Evolutionary conservation across 2,113 vertebrate genomes (phyloP).

Genomic region (Gadus macrocephalus): DNA sequence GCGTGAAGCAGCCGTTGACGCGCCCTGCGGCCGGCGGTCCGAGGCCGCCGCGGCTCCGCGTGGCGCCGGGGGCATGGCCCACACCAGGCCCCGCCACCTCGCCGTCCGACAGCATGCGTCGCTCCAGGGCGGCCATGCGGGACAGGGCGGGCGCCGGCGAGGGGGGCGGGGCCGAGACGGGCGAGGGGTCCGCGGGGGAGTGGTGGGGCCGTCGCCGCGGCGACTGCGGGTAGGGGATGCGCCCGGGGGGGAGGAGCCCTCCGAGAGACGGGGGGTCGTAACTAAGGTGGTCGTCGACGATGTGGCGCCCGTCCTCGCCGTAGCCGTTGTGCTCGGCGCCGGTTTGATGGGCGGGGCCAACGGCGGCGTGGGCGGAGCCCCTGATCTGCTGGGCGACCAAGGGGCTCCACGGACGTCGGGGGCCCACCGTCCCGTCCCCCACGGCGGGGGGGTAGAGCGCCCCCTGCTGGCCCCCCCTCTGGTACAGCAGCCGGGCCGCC

Average conservation of each 20-base stretch:
- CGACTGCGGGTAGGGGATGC: slow-evolving; percentile 51
- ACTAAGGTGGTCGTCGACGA: slow-evolving; percentile 27
- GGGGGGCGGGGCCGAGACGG: slow-evolving; percentile 68
- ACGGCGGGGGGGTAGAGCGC: slow-evolving; percentile 74
- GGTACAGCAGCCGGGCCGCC: slow-evolving; percentile 69
- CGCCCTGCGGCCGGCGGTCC: slow-evolving; percentile 41
- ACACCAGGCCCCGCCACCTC: slow-evolving; percentile 64
- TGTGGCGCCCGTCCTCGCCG: slow-evolving; percentile 76
- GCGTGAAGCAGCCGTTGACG: slow-evolving; percentile 79
- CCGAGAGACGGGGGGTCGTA: slow-evolving; percentile 39
- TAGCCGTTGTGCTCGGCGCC: slow-evolving; percentile 60
- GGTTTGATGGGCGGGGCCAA: slow-evolving; percentile 65
- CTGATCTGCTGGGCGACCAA: slow-evolving; percentile 62
- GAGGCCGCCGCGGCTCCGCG: slow-evolving; percentile 42
- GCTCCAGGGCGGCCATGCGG: slow-evolving; percentile 68
- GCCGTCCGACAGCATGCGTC: slow-evolving; percentile 79
- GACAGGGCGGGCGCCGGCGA: slow-evolving; percentile 52
- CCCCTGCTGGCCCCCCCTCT: slow-evolving; percentile 55
- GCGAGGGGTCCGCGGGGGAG: slow-evolving; percentile 71
- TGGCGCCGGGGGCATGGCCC: slow-evolving; percentile 39
- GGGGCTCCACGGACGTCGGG: slow-evolving; percentile 57
- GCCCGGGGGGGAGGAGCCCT: slow-evolving; percentile 66
- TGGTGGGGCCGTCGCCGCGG: slow-evolving; percentile 67
- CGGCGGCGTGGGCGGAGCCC: slow-evolving; percentile 70
- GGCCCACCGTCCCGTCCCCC: slow-evolving; percentile 59